phyloP scores from a whole-genome alignment of 2,113 vertebrate genomes.

The Scopus umbretta region DNA sequence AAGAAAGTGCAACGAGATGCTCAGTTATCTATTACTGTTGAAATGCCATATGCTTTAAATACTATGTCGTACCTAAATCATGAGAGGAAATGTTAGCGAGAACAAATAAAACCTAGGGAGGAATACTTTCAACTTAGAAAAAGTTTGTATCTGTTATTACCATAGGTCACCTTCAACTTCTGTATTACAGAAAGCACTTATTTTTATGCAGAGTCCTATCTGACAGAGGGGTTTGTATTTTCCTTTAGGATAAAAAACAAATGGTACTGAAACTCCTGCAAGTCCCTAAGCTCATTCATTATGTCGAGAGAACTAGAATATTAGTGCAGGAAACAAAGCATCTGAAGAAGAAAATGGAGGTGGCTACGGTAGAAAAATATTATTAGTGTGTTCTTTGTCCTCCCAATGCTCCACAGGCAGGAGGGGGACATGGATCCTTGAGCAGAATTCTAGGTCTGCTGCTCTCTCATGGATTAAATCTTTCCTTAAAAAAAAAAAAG shows the following conservation, averaged over 20 bases:
- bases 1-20: neutral
- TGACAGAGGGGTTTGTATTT: slow-evolving; percentile 64
- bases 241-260: slow-evolving; percentile 74
- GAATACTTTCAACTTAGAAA: slow-evolving; percentile 3
- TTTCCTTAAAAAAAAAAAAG: neutral
- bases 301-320: slow-evolving; percentile 61
- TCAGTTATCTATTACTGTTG: slow-evolving; percentile 1
- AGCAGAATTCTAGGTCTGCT: slow-evolving; percentile 17
- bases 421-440: slow-evolving; percentile 36
- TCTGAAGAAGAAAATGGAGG: slow-evolving; percentile 58
- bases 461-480: neutral
- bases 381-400: slow-evolving; percentile 7
- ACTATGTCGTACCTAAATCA: neutral
- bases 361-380: slow-evolving; percentile 18
- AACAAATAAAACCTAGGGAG: slow-evolving; percentile 40
- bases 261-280: slow-evolving; percentile 61
- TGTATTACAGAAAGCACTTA: slow-evolving; percentile 54
- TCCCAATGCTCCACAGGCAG: neutral
- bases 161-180: slow-evolving; percentile 71
- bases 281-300: slow-evolving; percentile 73
- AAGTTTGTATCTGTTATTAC: slow-evolving; percentile 55
- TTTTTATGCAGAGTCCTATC: slow-evolving; percentile 69
- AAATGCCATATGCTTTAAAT: slow-evolving; percentile 10
- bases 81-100: neutral
- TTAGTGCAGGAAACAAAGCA: slow-evolving; percentile 47